Evolutionary conservation across 1,140 invertebrate species (phyloP).

Genomic region (Chrysomallon squamiferum): DNA sequence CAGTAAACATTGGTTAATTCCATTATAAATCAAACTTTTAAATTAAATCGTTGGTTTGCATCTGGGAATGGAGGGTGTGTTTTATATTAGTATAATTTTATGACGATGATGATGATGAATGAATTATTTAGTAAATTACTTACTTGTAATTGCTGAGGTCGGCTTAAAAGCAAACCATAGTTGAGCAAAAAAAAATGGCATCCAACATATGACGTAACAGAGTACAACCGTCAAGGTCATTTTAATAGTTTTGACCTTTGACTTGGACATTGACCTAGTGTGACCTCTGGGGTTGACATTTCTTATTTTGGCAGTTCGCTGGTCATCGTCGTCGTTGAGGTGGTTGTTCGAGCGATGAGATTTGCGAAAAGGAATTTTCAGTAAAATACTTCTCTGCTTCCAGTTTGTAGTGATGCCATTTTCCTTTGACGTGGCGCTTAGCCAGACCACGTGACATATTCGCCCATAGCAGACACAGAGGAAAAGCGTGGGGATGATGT

Average conservation of each 20-base stretch:
- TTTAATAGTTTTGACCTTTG: constrained; percentile 79
- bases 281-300: constrained; percentile 16
- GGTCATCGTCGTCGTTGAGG: constrained; percentile 7
- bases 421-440: constrained; percentile 33
- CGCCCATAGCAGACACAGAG: constrained; percentile 65
- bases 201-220: constrained; percentile 77
- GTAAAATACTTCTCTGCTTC: constrained; percentile 16
- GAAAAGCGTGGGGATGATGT: constrained; percentile 36
- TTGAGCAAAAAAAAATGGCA: constrained; percentile 73
- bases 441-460: constrained; percentile 71
- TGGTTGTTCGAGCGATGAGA: background rate
- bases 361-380: constrained; percentile 26
- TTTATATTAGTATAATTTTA: no score
- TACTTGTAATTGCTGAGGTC: constrained; percentile 29
- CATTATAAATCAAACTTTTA: no score
- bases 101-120: no score
- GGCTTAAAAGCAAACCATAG: constrained; percentile 45
- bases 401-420: background rate
- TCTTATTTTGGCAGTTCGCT: background rate
- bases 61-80: no score
- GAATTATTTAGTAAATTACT: constrained; percentile 17
- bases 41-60: no score
- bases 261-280: constrained; percentile 38
- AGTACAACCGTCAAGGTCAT: constrained; percentile 78
- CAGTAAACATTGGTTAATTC: no score